Base-by-base conservation (phyloP, 2,888 invertebrate species). In the Schizaphis graminum region DNA sequence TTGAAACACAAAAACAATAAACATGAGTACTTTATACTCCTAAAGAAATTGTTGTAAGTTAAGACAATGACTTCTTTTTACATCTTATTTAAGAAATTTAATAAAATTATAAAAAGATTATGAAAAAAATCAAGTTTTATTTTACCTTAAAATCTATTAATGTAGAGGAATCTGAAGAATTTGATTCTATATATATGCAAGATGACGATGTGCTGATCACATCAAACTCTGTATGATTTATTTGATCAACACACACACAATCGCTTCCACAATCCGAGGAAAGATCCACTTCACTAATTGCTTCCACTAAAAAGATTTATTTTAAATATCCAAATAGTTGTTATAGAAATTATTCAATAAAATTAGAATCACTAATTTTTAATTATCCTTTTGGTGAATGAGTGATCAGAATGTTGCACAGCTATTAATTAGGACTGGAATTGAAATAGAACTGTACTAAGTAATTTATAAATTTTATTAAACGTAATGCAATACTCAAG, bases 111-210 rank as follows among this genome's bases (percentile, higher is more conserved):
- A 35, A 21, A 88, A 35, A 35, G 4, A 56, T 24, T 89, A 4
- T 41, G 16, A 87, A 85, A 7, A 77, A 77, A 44, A 44, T 84
- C 5, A 21, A 53, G 57, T 61, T 35, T 11, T 61, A 13, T 86
- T 87, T 61, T 87, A 92, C 92, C 92, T 61, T 21, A 61, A 26
- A 26, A 13, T 92, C 87, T 16, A 61, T n/a, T 35, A 8, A 1
- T 35, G 87, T 49, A 10, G 92, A 61, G 8, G 92, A 87, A 87
- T 92, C 92, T 28, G 92, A 87, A 13, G 49, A 67, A 49, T 26
- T 35, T 0, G 16, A 21, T 11, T 49, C 16, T 0, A 67, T 24
- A 10, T 35, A 28, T 26, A 35, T 3, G 8, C 21, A 3, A 16
- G 44, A 10, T 16, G 88, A 53, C 44, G 57, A 47, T 16, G 85